Conservation (phyloP, 2,888 invertebrate genomes). For the Diarsia mendica region DNA sequence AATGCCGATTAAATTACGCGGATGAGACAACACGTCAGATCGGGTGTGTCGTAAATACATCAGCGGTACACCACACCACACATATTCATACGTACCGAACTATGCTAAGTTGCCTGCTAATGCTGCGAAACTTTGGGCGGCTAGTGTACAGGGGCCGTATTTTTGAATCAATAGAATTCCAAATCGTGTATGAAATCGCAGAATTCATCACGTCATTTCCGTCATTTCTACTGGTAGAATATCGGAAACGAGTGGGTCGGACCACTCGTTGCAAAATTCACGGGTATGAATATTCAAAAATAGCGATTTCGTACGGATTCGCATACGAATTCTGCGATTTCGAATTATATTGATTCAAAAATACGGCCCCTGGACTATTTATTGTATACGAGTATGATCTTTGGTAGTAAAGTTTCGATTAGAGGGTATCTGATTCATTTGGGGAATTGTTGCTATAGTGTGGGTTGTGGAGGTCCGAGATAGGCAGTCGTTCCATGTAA, state of each 20-base stretch:
- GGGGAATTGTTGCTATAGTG: neutral
- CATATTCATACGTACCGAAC: conserved; percentile 53
- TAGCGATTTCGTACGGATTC: too few species aligned
- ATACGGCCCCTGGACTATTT: too few species aligned
- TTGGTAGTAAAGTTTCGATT: neutral
- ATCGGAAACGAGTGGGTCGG: too few species aligned
- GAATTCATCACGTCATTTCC: too few species aligned
- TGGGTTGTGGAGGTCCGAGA: neutral
- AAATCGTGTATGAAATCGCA: too few species aligned
- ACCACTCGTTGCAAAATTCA: too few species aligned
- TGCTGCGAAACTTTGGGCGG: conserved; percentile 46
- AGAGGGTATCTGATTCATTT: neutral
- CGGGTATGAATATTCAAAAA: too few species aligned
- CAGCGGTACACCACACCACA: conserved; percentile 76
- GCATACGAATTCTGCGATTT: too few species aligned
- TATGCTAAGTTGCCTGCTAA: conserved; percentile 49
- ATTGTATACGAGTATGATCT: conserved; percentile 6
- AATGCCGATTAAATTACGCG: conserved; percentile 83
- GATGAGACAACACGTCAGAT: conserved; percentile 77
- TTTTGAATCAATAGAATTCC: too few species aligned
- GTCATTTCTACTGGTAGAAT: too few species aligned
- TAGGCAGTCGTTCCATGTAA: neutral
- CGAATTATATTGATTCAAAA: too few species aligned
- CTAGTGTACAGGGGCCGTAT: conserved; percentile 30
- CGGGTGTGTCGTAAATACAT: conserved; percentile 82